These are phyloP conservation scores for Penaeus japonicus DNA, from an alignment of 1,140 invertebrate species.

Conservation along the genomic window DNA sequence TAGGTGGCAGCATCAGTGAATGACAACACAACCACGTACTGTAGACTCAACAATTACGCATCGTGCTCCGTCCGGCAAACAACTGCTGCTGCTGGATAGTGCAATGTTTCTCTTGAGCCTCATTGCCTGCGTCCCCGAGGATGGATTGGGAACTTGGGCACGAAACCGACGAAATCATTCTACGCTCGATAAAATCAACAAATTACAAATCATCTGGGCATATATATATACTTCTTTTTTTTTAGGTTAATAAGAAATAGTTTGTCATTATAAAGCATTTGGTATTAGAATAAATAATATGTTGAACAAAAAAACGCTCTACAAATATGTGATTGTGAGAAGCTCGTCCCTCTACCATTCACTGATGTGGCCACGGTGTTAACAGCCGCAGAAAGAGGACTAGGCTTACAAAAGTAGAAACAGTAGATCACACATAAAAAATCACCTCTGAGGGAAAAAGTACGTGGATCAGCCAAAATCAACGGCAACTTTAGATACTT, in stretches of 20 bases:
- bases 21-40: neutral
- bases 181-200: too few species aligned
- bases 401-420: constrained; percentile 56
- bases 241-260: too few species aligned
- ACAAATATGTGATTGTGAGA: too few species aligned
- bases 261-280: too few species aligned
- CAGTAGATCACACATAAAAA: constrained; percentile 48
- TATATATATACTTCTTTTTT: too few species aligned
- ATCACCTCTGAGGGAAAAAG: constrained; percentile 6
- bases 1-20: constrained; percentile 9
- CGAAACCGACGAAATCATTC: too few species aligned
- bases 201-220: too few species aligned
- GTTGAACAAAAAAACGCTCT: too few species aligned
- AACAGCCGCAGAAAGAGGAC: constrained; percentile 26
- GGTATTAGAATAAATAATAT: too few species aligned
- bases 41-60: neutral
- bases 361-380: constrained; percentile 11
- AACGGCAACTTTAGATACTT: neutral
- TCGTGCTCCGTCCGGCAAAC: neutral
- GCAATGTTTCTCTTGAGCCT: too few species aligned
- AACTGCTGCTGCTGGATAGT: neutral
- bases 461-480: constrained; percentile 13
- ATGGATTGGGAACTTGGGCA: too few species aligned
- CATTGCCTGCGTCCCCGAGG: too few species aligned
- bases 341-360: constrained; percentile 11